Conservation (phyloP, 2,888 invertebrate genomes). For the Xestia rhomboidea region DNA sequence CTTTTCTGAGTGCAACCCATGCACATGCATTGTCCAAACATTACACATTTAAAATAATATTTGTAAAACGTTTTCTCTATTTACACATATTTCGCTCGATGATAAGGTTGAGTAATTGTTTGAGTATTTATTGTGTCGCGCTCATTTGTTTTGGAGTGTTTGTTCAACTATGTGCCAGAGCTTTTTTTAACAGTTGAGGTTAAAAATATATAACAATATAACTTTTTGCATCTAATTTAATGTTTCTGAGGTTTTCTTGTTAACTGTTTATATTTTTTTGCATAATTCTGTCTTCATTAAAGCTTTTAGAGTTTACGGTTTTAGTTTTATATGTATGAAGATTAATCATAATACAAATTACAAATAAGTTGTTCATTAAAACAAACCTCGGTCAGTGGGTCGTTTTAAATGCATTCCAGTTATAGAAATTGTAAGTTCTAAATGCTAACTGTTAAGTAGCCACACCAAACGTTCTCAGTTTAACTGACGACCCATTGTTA, state of each 20-base stretch:
- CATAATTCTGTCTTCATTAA: background rate
- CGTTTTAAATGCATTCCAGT: constrained; percentile 1
- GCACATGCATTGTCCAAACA: constrained; percentile 34
- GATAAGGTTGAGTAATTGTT: constrained; percentile 40
- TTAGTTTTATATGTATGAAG: background rate
- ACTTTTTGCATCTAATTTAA: background rate
- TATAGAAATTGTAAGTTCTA: constrained; percentile 13
- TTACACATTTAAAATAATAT: constrained; percentile 43
- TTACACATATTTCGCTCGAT: constrained; percentile 39
- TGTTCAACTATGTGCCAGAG: constrained; percentile 2
- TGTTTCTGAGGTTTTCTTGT: background rate
- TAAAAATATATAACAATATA: no score
- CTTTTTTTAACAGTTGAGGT: background rate
- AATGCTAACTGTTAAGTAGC: constrained; percentile 43
- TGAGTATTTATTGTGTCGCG: constrained; percentile 10
- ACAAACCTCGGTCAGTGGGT: background rate
- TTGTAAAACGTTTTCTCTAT: constrained; percentile 33
- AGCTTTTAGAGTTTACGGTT: background rate
- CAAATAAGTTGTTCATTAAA: constrained; percentile 5
- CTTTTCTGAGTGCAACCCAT: constrained; percentile 9
- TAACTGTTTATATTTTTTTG: background rate
- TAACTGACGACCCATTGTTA: constrained; percentile 46
- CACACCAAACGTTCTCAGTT: constrained; percentile 31
- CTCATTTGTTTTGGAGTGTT: constrained; percentile 22
- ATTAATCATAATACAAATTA: background rate